Percentiles rank a stretch among this genome's conserved stretches.
Conservation (phyloP, 2,113 vertebrate species). For the Hippocampus guttulatus region DNA sequence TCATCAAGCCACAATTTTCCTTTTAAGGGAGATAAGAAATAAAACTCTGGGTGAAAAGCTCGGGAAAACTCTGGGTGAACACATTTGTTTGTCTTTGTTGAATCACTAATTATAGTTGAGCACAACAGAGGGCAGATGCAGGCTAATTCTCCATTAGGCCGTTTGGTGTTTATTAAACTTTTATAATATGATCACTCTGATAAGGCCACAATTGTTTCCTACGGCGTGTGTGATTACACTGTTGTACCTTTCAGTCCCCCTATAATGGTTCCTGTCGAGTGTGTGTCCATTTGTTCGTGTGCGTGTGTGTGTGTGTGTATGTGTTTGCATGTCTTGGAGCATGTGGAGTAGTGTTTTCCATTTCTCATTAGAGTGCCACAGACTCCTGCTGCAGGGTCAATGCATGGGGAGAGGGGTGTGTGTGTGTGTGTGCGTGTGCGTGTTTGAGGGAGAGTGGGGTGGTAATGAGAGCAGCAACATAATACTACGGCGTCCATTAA, state of each 20-base stretch:
- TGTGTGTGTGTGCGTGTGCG: constrained; percentile 26
- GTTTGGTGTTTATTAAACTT: constrained; percentile 74
- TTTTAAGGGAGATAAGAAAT: constrained; percentile 15
- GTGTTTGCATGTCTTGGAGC: constrained; percentile 58
- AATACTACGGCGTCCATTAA: constrained; percentile 90
- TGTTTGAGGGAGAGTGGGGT: constrained; percentile 72
- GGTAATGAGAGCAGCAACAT: constrained; percentile 94
- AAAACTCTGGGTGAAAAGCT: constrained; percentile 44
- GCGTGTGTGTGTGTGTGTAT: constrained; percentile 47
- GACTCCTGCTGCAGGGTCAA: constrained; percentile 93
- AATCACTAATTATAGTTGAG: constrained; percentile 69
- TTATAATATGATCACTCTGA: constrained; percentile 73
- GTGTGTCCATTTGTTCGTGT: constrained; percentile 20
- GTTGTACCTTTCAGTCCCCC: constrained; percentile 65
- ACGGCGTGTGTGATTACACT: constrained; percentile 70
- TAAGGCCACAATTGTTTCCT: constrained; percentile 70
- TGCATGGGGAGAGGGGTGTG: constrained; percentile 58
- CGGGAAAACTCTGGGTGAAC: constrained; percentile 49
- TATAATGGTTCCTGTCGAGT: constrained; percentile 61
- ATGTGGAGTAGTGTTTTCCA: constrained; percentile 84
- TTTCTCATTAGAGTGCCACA: constrained; percentile 90
- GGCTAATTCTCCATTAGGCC: constrained; percentile 72
- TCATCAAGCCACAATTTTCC: neutral
- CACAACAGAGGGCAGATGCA: constrained; percentile 64
- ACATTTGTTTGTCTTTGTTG: constrained; percentile 67